phyloP scores from a whole-genome alignment of 1,140 invertebrate genomes.

The Nephila pilipes region DNA sequence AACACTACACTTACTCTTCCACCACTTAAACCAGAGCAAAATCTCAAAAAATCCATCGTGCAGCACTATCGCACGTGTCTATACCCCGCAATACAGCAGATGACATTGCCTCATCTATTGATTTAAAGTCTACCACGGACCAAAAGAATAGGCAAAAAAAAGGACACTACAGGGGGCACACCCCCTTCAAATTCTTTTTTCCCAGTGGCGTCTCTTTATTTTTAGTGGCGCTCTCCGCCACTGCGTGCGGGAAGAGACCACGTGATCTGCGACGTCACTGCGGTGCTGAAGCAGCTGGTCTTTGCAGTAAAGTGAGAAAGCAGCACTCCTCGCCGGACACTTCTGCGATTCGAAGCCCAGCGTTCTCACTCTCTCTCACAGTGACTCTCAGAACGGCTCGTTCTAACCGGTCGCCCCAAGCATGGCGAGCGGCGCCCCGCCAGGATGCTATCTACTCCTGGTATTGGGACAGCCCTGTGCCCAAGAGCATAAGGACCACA shows the following conservation, averaged over 20 bases:
- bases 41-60: not conserved
- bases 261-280: constrained; percentile 66
- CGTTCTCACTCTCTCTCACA: not conserved
- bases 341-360: constrained; percentile 26
- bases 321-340: constrained; percentile 7
- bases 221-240: constrained; percentile 31
- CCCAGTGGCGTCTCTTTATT: constrained; percentile 10
- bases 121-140: constrained; percentile 13
- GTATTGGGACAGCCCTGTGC: constrained; percentile 94
- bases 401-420: not conserved
- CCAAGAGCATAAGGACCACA: constrained; percentile 94
- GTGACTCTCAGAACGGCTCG: constrained; percentile 6
- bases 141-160: not conserved
- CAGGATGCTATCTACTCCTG: constrained; percentile 94
- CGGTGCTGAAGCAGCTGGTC: constrained; percentile 29
- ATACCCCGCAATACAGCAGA: constrained; percentile 44
- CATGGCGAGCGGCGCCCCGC: constrained; percentile 64
- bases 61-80: not conserved
- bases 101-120: constrained; percentile 66
- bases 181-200: not conserved
- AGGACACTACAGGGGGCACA: not conserved
- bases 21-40: not conserved
- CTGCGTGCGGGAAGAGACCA: constrained; percentile 11
- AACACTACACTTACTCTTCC: not conserved
- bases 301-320: constrained; percentile 3